Evolutionary conservation across 2,888 invertebrate genomes (phyloP).

Genomic region (Monopis laevigella): DNA sequence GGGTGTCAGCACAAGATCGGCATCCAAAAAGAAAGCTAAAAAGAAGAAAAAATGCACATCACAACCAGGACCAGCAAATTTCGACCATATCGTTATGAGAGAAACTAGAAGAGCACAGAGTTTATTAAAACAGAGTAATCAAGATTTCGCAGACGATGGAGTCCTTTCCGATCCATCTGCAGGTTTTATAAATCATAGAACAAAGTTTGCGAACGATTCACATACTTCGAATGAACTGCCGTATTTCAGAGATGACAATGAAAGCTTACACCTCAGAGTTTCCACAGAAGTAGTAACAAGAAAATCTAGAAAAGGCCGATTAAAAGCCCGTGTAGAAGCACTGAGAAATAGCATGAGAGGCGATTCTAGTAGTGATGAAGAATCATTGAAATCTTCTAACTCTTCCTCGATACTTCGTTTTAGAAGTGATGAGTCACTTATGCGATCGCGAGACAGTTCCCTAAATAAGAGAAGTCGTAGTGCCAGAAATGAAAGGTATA

Average conservation of each 20-base stretch:
- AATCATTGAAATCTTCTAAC: constrained; percentile 72
- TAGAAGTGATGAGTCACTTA: constrained; percentile 75
- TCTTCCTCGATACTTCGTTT: constrained; percentile 73
- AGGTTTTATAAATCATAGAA: constrained; percentile 52
- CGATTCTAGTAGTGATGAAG: constrained; percentile 77
- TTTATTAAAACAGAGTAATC: constrained; percentile 43
- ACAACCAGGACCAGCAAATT: constrained; percentile 63
- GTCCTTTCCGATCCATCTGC: constrained; percentile 69
- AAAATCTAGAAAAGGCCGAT: constrained; percentile 65
- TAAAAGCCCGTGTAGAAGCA: constrained; percentile 75
- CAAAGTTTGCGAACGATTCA: constrained; percentile 38
- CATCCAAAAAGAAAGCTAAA: constrained; percentile 51
- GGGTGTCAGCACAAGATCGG: constrained; percentile 46
- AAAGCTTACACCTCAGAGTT: constrained; percentile 39
- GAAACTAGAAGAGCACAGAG: constrained; percentile 62
- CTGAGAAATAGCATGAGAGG: constrained; percentile 69
- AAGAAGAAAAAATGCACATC: constrained; percentile 59
- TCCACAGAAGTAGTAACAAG: constrained; percentile 61
- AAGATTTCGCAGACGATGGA: constrained; percentile 56
- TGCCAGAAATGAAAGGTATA: constrained; percentile 83
- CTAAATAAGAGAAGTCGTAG: constrained; percentile 73
- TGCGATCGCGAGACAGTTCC: constrained; percentile 66
- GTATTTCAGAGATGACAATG: constrained; percentile 45
- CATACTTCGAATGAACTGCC: too few species aligned
- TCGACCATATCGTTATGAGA: constrained; percentile 73